A percentile compares a stretch with the other conserved stretches of the same genome.
phyloP scores from a whole-genome alignment of 2,113 vertebrate species.

The Thermophis baileyi region DNA sequence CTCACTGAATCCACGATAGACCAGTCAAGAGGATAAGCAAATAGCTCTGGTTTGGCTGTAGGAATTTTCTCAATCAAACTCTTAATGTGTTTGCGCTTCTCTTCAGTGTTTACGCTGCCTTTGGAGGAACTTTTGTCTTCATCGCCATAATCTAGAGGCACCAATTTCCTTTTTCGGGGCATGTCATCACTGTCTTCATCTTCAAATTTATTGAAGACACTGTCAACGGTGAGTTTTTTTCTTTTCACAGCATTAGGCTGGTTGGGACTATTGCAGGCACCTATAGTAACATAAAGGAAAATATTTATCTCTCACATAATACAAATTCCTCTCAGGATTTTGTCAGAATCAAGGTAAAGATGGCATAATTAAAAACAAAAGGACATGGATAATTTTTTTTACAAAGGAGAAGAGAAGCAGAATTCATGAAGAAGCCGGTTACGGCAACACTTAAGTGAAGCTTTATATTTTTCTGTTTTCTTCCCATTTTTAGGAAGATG shows the following conservation, averaged over 20 bases:
- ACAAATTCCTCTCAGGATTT: not conserved
- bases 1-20: conserved; percentile 96
- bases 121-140: conserved; percentile 92
- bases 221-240: conserved; percentile 96
- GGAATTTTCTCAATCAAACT: conserved; percentile 98
- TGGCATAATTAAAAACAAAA: not conserved
- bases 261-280: conserved; percentile 89
- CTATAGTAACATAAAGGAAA: conserved; percentile 65
- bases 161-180: conserved; percentile 93
- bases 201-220: conserved; percentile 96
- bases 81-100: conserved; percentile 98
- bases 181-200: conserved; percentile 95
- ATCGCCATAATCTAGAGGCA: conserved; percentile 95
- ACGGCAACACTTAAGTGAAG: not conserved
- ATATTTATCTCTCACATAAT: not conserved
- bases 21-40: conserved; percentile 97
- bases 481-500: not conserved
- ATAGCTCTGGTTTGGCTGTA: conserved; percentile 95
- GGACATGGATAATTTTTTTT: not conserved
- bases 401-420: not conserved
- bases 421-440: not conserved
- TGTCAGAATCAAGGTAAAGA: not conserved
- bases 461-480: conserved; percentile 4
- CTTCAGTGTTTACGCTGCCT: conserved; percentile 90
- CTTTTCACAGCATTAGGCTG: conserved; percentile 90